Evolutionary conservation across 2,888 invertebrate species (phyloP), one percentile per base, ranked within the genome.

Genomic region (Zaprionus bogoriensis): DNA sequence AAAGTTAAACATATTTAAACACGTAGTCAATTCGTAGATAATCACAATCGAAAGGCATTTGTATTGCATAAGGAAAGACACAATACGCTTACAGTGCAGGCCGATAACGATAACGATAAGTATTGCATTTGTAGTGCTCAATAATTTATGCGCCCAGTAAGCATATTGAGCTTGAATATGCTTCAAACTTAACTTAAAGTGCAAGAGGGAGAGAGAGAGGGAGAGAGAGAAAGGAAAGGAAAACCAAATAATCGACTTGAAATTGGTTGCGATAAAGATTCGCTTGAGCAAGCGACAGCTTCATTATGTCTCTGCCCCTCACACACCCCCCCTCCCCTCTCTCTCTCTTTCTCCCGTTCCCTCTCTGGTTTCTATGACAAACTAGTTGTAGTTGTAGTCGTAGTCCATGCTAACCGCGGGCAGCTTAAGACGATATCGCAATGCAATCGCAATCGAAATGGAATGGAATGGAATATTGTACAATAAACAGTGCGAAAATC

Each of bases 401-500:
- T 25, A 32, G 66, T 17, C 51, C 27, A 19, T 52, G 30, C 44
- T 39, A 59, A 27, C 47, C 47, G 65, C 27, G 41, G 41, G 51
- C 52, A 53, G 67, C 54, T 53, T 39, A 47, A 57, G 55, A 44
- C 48, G 57, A 36, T 36, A 36, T 36, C 17, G 32, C 32, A 36
- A 52, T 70, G 55, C 25, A 30, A 25, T 42, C 51, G 38, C 47
- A 55, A 48, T 67, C 47, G 47, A 67, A 48, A 57, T n/a, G n/a
- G n/a, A n/a, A n/a, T n/a, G 32, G 17, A 36, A 36, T 60, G 54
- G 42, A 55, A 57, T 54, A 72, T 59, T 67, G 54, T 63, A 73
- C 51, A 71, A 67, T 63, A 70, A 83, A 68, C 66, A 59, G 74
- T 53, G 14, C 46, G 46, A 42, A 50, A 60, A 52, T 39, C n/a